Conservation (phyloP, 2,113 vertebrate species). For the Onychostoma macrolepis region DNA sequence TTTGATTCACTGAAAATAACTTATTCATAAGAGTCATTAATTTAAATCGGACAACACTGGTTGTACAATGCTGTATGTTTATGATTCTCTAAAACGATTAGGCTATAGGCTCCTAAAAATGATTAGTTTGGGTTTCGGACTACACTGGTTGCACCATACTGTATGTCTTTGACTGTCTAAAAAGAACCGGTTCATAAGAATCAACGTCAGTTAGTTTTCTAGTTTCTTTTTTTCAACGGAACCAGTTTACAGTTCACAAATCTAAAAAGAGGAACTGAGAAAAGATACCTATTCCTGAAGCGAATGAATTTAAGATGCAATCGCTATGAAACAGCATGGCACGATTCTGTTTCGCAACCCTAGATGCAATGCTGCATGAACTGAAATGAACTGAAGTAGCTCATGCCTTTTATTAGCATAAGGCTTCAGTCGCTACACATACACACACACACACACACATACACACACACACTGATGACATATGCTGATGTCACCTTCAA, state of each 20-base stretch:
- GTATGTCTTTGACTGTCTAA: too few species aligned
- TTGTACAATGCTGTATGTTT: too few species aligned
- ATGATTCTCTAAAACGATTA: neutral
- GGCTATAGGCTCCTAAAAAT: neutral
- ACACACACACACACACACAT: neutral
- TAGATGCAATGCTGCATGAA: neutral
- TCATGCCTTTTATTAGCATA: slow-evolving; percentile 5
- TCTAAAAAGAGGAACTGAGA: neutral
- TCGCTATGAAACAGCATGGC: neutral
- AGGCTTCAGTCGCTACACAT: neutral
- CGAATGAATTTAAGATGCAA: neutral
- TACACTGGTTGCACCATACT: neutral
- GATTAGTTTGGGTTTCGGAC: neutral
- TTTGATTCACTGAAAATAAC: neutral
- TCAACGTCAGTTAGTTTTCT: neutral
- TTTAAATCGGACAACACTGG: neutral
- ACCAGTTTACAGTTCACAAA: neutral
- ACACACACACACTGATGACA: neutral
- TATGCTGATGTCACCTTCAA: slow-evolving; percentile 39
- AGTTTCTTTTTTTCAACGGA: too few species aligned
- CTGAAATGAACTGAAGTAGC: neutral
- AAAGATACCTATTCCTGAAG: neutral
- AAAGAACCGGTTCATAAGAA: neutral
- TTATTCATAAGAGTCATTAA: neutral
- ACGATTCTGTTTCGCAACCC: neutral